A percentile compares a stretch with the other conserved stretches of the same genome.
These are phyloP conservation scores for Apocheima hispidaria DNA, from an alignment of 2,888 invertebrate species.

Conservation along the genomic window DNA sequence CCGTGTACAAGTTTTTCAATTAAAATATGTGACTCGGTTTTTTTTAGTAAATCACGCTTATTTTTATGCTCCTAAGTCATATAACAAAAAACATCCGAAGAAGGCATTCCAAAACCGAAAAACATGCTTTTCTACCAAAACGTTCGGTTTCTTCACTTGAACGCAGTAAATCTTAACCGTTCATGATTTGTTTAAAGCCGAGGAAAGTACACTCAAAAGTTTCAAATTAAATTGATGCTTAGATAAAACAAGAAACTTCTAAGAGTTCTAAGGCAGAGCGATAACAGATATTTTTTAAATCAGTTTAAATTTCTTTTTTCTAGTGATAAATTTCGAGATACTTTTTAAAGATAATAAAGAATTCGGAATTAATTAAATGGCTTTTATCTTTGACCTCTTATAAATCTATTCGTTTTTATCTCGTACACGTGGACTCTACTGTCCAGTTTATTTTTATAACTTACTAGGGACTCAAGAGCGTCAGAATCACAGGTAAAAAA, in stretches of 20 bases:
- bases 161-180: conserved; percentile 3
- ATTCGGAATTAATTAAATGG: conserved; percentile 20
- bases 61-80: too few species aligned
- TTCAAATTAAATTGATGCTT: conserved; percentile 39
- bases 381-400: conserved; percentile 4
- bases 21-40: too few species aligned
- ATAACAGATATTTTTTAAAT: conserved; percentile 36
- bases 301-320: conserved; percentile 31
- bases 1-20: too few species aligned
- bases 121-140: background rate
- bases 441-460: background rate
- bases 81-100: too few species aligned
- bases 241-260: conserved; percentile 38
- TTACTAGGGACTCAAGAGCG: background rate
- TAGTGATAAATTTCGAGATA: conserved; percentile 27
- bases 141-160: background rate
- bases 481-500: conserved; percentile 5
- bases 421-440: background rate
- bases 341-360: conserved; percentile 24
- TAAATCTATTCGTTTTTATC: background rate
- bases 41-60: too few species aligned
- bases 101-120: background rate
- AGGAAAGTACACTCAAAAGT: conserved; percentile 25
- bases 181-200: conserved; percentile 32
- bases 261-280: conserved; percentile 19